Percentiles rank a stretch among this genome's conserved stretches.
Evolutionary conservation across 2,797 vertebrate genomes (phyloP).

Genomic region (Pipistrellus pipistrellus): DNA sequence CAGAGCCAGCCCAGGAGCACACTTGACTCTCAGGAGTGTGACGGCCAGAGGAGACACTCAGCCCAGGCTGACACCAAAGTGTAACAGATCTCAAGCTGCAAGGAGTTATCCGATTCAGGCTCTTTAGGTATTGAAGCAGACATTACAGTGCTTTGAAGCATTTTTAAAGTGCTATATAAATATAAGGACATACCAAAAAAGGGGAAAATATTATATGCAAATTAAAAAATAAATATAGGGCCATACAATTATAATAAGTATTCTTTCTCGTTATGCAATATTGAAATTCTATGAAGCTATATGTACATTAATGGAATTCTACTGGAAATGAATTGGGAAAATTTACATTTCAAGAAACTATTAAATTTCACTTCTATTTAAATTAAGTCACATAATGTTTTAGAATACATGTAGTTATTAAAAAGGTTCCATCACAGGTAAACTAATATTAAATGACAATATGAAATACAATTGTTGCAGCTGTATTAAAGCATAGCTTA

Average conservation of each 20-base stretch:
- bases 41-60: neutral
- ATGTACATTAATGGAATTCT: constrained; percentile 24
- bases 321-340: constrained; percentile 5
- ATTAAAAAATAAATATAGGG: constrained; percentile 29
- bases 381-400: constrained; percentile 44
- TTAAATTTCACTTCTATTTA: constrained; percentile 53
- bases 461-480: neutral
- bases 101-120: neutral
- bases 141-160: constrained; percentile 35
- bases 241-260: constrained; percentile 1
- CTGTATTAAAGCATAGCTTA: neutral
- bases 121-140: constrained; percentile 37
- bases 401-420: constrained; percentile 18
- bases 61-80: neutral
- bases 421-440: neutral
- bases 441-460: constrained; percentile 3
- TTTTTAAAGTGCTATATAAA: constrained; percentile 43
- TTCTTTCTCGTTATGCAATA: constrained; percentile 48
- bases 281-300: neutral
- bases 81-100: neutral
- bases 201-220: neutral
- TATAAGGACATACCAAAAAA: neutral
- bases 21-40: neutral
- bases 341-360: constrained; percentile 44
- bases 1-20: neutral